Evolutionary conservation across 2,113 vertebrate species (phyloP), one percentile per base, ranked within the genome.

Genomic region (Falco punctatus): DNA sequence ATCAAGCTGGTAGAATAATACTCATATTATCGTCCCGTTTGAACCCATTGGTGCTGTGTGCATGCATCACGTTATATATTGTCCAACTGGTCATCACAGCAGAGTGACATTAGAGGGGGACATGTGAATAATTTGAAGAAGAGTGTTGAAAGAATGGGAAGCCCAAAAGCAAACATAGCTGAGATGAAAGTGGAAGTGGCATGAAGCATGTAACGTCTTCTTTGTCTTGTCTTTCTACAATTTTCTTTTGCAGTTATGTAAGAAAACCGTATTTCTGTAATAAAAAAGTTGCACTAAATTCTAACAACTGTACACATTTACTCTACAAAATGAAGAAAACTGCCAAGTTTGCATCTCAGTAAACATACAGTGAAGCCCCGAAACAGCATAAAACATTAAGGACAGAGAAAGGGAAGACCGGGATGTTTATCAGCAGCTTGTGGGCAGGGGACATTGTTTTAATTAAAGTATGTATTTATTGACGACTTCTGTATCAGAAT

Each of bases 1-100:
- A 97, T 95, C 91, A 93, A 86, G 71, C 71, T 94, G 89, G 54
- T 87, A 57, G 75, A 93, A 90, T 96, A 97, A 94, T 90, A 82
- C 65, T 95, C 26, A 9, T 84, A 81, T 59, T 94, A 49, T 58
- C 81, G n/a, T 55, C 49, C 15, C 23, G 16, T 62, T 95, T 97
- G 90, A 96, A 94, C 70, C 61, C 62, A 20, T 22, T 86, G 52
- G 33, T 91, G 42, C 58, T 69, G 57, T 27, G 13, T 52, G 15
- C 0, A 0, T 51, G 23, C 19, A 40, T 52, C 46, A 22, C 87
- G 40, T 66, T 70, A 32, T 48, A 48, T 74, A 49, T 78, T 79
- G 23, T 26, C 51, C 40, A 58, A 20, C n/a, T 19, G 55, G 15
- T 69, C 59, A 38, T 81, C 55, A 74, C 20, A 62, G 48, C 23